Evolutionary conservation across 2,113 vertebrate species (phyloP).

Genomic region (Syngnathus scovelli): DNA sequence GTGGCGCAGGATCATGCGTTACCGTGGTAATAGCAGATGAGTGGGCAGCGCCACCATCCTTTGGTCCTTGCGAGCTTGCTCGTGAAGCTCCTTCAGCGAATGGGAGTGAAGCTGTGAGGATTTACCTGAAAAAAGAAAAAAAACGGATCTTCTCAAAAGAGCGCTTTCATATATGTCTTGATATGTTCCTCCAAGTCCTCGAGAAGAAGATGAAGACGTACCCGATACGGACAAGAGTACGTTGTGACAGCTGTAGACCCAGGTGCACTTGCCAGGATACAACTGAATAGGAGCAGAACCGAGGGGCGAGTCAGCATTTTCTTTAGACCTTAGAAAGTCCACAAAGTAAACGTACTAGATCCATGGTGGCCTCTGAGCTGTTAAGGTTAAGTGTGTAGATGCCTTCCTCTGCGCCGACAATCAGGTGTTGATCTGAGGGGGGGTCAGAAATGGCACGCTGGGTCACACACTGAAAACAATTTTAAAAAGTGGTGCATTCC

Average conservation of each 20-base stretch:
- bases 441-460: slow-evolving; percentile 2
- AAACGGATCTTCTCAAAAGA: not conserved
- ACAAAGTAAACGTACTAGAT: slow-evolving; percentile 71
- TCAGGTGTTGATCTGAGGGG: slow-evolving; percentile 76
- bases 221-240: slow-evolving; percentile 88
- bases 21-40: slow-evolving; percentile 82
- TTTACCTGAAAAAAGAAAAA: slow-evolving; percentile 71
- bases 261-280: slow-evolving; percentile 80
- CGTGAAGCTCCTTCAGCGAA: slow-evolving; percentile 78
- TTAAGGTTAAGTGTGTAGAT: slow-evolving; percentile 84
- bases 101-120: slow-evolving; percentile 84
- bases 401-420: slow-evolving; percentile 84
- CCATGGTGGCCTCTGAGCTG: slow-evolving; percentile 78
- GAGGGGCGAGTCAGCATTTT: not conserved
- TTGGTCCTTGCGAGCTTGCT: slow-evolving; percentile 76
- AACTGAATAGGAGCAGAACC: slow-evolving; percentile 65
- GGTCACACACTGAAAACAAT: not conserved
- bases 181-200: not conserved
- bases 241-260: slow-evolving; percentile 82
- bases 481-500: not conserved
- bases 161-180: not conserved
- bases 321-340: not conserved
- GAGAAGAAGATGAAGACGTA: slow-evolving; percentile 36
- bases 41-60: slow-evolving; percentile 76
- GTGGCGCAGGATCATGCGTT: slow-evolving; percentile 6